Evolutionary conservation across 2,888 invertebrate genomes (phyloP).

Genomic region (Horisme vitalbata): DNA sequence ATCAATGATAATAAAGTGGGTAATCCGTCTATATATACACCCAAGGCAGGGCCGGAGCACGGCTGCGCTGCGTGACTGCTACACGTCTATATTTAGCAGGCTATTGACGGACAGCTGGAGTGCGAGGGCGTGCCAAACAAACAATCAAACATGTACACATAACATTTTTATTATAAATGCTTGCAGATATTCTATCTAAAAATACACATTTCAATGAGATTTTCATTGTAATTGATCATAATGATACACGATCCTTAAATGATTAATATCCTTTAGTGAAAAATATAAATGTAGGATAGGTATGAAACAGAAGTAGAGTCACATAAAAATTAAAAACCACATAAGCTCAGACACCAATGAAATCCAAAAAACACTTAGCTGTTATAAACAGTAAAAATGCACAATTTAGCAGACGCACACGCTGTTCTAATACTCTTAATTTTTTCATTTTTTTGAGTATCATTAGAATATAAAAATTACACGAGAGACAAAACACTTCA

Average conservation of each 20-base stretch:
- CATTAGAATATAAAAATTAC: background rate
- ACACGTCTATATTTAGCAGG: constrained; percentile 27
- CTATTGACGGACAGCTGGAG: constrained; percentile 52
- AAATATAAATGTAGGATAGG: no score
- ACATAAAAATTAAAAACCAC: no score
- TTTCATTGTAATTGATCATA: background rate
- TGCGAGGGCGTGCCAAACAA: constrained; percentile 62
- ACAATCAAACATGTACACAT: constrained; percentile 44
- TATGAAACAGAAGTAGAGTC: no score
- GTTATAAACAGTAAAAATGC: no score
- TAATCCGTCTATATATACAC: constrained; percentile 19
- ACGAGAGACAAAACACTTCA: background rate
- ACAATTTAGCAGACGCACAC: no score
- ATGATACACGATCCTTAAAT: no score
- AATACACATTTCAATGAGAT: constrained; percentile 9
- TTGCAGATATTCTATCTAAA: constrained; percentile 19
- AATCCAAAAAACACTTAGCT: no score
- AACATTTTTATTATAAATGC: constrained; percentile 22
- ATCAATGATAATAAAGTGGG: constrained; percentile 21
- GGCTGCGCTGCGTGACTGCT: constrained; percentile 25
- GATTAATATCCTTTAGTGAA: no score
- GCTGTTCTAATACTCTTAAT: no score
- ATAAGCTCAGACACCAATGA: no score
- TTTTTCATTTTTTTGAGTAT: no score
- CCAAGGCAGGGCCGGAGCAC: constrained; percentile 25